Conservation (phyloP, 1,140 invertebrate species). For the Acromyrmex charruanus region DNA sequence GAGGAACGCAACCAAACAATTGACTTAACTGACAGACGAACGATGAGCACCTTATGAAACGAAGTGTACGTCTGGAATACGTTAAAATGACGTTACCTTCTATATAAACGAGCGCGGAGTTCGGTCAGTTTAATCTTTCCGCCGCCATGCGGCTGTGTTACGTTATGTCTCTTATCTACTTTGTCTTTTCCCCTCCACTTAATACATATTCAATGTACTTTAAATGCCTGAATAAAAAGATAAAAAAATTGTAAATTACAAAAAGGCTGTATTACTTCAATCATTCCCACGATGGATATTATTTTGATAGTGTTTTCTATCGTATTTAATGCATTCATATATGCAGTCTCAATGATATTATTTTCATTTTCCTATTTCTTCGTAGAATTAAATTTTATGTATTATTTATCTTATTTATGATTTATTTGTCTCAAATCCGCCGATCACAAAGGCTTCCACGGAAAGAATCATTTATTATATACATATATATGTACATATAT, state of each 20-base stretch:
- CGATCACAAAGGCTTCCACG: too few relatives aligned
- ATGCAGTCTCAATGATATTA: neutral
- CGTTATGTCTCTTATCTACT: neutral
- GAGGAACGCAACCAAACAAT: neutral
- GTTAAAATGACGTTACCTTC: neutral
- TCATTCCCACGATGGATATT: too few relatives aligned
- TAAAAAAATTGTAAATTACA: neutral
- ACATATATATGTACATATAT: neutral
- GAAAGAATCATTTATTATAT: neutral
- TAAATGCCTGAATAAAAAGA: neutral
- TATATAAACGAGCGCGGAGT: neutral
- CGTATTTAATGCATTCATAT: too few relatives aligned
- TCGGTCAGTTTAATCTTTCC: slow-evolving; percentile 9
- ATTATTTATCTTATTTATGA: neutral
- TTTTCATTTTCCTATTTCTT: neutral
- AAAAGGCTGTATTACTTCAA: too few relatives aligned
- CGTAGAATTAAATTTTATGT: neutral
- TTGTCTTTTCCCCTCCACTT: neutral
- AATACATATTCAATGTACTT: neutral
- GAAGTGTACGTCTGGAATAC: neutral
- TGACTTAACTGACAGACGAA: neutral
- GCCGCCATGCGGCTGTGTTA: neutral
- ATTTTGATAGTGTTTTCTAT: too few relatives aligned
- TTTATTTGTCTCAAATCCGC: neutral
- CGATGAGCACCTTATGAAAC: neutral